Base-by-base conservation (phyloP, 2,113 vertebrate genomes). In the Melierax canorus region DNA sequence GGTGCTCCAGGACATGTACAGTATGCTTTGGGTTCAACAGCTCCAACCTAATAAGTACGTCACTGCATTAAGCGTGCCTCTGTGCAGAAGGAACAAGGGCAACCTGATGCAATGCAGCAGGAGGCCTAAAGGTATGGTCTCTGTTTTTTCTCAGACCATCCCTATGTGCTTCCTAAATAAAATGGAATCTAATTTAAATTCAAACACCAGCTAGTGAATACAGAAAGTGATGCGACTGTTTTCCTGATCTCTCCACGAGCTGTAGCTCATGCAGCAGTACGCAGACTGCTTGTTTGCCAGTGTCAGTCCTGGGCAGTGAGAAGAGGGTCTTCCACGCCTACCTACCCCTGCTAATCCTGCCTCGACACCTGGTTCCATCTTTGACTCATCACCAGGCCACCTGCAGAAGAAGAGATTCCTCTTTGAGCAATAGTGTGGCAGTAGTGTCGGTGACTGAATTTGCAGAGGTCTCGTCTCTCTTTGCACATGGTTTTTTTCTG, bases 401-500 rank as follows among this genome's bases (percentile, higher is more conserved):
- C 20, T 66, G 50, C 27, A 64, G 80, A 76, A 66, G 60, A 41
- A 12, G 56, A 73, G 38, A 21, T 48, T 91, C 13, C 20, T 83
- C 53, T 60, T 14, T 76, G 53, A 80, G 59, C 22, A 83, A 2
- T 14, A 55, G 1, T 80, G 10, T 55, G 17, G 7, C 0, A 0
- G 62, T 48, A 55, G 56, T 67, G 34, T 36, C 19, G 36, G 38
- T 26, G 75, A 26, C 51, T 32, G 39, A 62, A 48, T 73, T 46
- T 86, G n/a, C 34, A 38, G n/a, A 53, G 34, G 7, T 45, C 43
- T 79, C 53, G 4, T 56, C 67, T 88, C 36, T 41, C 21, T 39
- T 58, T 58, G 60, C 4, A 2, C 6, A 0, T 13, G 24, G 1
- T 2, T 6, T 3, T 79, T 69, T 77, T 71, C 45, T 1, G 1